Evolutionary conservation across 1,140 invertebrate species (phyloP).

Genomic region (Heliconius eleuchia): DNA sequence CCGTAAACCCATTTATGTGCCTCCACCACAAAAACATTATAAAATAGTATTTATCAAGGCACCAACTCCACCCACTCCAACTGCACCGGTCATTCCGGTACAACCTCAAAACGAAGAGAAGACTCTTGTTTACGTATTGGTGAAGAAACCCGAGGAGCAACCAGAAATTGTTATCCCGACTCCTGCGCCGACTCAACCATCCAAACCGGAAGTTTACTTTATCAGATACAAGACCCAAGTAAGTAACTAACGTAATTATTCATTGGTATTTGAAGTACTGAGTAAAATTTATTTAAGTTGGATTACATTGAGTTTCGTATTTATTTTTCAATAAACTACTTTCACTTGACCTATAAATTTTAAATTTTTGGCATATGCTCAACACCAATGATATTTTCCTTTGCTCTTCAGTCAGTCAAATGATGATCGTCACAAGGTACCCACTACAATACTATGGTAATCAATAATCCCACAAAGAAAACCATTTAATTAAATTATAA

Average conservation of each 20-base stretch:
- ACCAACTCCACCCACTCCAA: constrained; percentile 89
- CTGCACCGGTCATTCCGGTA: constrained; percentile 87
- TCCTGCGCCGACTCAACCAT: constrained; percentile 89
- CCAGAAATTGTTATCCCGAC: constrained; percentile 90
- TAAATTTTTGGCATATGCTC: background rate
- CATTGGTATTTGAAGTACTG: background rate
- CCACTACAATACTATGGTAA: background rate
- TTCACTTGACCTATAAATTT: background rate
- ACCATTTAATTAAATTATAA: background rate
- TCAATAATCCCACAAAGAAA: background rate
- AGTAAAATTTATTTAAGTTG: background rate
- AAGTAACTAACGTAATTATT: constrained; percentile 17
- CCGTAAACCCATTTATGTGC: constrained; percentile 83
- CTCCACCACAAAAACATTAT: constrained; percentile 92
- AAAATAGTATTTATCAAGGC: constrained; percentile 95
- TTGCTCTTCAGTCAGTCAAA: background rate
- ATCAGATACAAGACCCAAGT: constrained; percentile 93
- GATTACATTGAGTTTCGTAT: background rate
- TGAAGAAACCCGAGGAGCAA: constrained; percentile 92
- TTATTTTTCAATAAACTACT: background rate
- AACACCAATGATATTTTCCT: constrained; percentile 56
- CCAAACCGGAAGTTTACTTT: constrained; percentile 94
- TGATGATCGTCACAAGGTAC: background rate
- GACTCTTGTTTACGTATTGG: constrained; percentile 93
- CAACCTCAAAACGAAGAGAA: constrained; percentile 92